phyloP scores from a whole-genome alignment of 2,888 invertebrate species.

The Sminthurinus aureus region DNA sequence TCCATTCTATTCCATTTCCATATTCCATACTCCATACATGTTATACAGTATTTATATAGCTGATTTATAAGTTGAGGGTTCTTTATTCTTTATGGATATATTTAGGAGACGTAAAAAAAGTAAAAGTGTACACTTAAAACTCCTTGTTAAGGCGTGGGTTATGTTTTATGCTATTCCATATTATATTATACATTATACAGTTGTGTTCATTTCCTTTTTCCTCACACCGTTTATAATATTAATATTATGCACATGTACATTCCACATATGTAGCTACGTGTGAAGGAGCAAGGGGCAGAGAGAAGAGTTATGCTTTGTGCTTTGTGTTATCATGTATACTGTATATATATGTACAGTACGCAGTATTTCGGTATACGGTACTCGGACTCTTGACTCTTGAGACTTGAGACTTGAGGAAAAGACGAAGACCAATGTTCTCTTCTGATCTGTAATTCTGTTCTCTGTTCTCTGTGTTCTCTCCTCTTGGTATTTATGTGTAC shows the following conservation, averaged over 20 bases:
- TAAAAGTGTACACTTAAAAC: constrained; percentile 9
- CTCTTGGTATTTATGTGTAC: constrained; percentile 10
- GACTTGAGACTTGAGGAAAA: not conserved
- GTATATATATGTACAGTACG: too few relatives aligned
- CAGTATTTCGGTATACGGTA: too few relatives aligned
- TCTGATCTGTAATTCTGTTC: not conserved
- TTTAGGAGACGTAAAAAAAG: not conserved
- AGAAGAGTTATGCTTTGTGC: too few relatives aligned
- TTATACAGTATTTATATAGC: not conserved
- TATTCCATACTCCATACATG: not conserved
- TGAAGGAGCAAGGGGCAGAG: not conserved
- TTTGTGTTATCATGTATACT: not conserved
- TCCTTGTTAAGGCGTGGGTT: constrained; percentile 11
- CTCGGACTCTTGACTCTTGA: too few relatives aligned
- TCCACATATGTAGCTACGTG: not conserved
- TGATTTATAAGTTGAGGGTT: not conserved
- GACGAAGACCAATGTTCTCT: not conserved
- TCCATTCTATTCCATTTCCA: not conserved
- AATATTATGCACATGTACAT: not conserved
- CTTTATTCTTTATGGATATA: not conserved
- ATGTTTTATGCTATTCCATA: not conserved
- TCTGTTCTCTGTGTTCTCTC: too few relatives aligned
- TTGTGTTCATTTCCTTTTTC: not conserved
- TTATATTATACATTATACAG: not conserved
- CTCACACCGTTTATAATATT: not conserved